A percentile compares a stretch with the other conserved stretches of the same genome.
phyloP scores from a whole-genome alignment of 1,140 invertebrate species.

The Carcinoscorpius rotundicauda region DNA sequence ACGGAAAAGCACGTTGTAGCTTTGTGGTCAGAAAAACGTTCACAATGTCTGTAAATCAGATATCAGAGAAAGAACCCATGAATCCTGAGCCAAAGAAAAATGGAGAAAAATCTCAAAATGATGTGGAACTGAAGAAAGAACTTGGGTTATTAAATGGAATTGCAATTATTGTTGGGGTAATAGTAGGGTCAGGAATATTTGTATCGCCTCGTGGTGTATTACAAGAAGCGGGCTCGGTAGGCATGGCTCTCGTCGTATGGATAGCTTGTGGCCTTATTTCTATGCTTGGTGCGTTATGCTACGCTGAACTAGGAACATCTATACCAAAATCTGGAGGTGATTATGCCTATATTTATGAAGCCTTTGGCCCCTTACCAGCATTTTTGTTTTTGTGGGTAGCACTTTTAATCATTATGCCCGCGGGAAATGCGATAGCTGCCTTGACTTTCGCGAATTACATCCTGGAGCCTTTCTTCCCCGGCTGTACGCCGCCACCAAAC shows the following conservation, averaged over 20 bases:
- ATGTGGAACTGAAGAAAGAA: too few relatives aligned
- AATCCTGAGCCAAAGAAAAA: too few relatives aligned
- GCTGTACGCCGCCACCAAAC: slow-evolving; percentile 33
- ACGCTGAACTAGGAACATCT: slow-evolving; percentile 85
- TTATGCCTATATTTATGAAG: slow-evolving; percentile 72
- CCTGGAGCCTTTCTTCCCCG: slow-evolving; percentile 48
- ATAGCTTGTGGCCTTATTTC: slow-evolving; percentile 27
- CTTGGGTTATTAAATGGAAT: too few relatives aligned
- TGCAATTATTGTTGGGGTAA: too few relatives aligned
- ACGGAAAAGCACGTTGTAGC: too few relatives aligned
- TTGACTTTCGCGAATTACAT: slow-evolving; percentile 35
- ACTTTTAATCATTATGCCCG: slow-evolving; percentile 47
- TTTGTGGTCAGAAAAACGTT: too few relatives aligned
- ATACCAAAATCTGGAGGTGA: slow-evolving; percentile 79
- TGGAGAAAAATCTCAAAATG: too few relatives aligned
- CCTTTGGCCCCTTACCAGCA: slow-evolving; percentile 12
- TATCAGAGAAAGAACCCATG: too few relatives aligned
- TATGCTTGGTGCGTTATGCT: slow-evolving; percentile 76
- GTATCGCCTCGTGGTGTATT: slow-evolving; percentile 38
- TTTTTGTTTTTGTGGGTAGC: slow-evolving; percentile 64
- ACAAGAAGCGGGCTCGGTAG: slow-evolving; percentile 28
- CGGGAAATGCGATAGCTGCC: slow-evolving; percentile 71
- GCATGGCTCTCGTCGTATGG: slow-evolving; percentile 29
- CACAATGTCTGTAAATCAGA: too few relatives aligned
- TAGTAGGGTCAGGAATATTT: slow-evolving; percentile 52